Conservation (phyloP, 92 coral and sea anemone species). For the Zoanthus sociatus region DNA sequence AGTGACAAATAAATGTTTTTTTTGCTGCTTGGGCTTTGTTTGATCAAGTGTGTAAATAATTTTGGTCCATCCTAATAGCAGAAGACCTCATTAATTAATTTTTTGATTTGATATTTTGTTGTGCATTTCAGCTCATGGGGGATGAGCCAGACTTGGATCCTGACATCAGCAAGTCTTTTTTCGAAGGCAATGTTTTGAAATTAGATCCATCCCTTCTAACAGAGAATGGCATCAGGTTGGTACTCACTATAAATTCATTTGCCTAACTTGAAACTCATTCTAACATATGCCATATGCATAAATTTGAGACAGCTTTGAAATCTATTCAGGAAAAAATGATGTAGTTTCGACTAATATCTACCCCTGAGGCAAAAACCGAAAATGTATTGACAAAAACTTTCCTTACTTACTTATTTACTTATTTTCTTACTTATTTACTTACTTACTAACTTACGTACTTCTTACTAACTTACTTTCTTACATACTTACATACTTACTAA, state of each 20-base stretch:
- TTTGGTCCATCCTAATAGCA: background rate
- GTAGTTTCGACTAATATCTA: too few species aligned
- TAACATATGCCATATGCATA: too few species aligned
- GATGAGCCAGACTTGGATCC: slow-evolving; percentile 99
- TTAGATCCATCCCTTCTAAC: slow-evolving; percentile 89
- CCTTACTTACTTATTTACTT: background rate
- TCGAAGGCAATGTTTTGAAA: slow-evolving; percentile 92
- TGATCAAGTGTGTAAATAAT: background rate
- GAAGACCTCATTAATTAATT: background rate
- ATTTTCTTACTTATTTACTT: too few species aligned
- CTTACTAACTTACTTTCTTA: too few species aligned
- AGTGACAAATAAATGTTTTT: too few species aligned
- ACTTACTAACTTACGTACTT: too few species aligned
- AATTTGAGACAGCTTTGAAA: too few species aligned
- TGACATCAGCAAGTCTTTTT: slow-evolving; percentile 93
- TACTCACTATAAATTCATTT: background rate
- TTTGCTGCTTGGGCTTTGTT: too few species aligned
- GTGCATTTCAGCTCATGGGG: slow-evolving; percentile 85
- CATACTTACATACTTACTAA: too few species aligned
- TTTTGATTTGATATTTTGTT: background rate
- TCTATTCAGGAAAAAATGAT: too few species aligned
- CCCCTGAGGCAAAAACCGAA: too few species aligned
- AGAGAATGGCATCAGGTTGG: slow-evolving; percentile 98
- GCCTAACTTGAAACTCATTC: background rate
- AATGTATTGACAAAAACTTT: too few species aligned